phyloP scores from a whole-genome alignment of 2,797 vertebrate genomes.

The Danio kyathit region DNA sequence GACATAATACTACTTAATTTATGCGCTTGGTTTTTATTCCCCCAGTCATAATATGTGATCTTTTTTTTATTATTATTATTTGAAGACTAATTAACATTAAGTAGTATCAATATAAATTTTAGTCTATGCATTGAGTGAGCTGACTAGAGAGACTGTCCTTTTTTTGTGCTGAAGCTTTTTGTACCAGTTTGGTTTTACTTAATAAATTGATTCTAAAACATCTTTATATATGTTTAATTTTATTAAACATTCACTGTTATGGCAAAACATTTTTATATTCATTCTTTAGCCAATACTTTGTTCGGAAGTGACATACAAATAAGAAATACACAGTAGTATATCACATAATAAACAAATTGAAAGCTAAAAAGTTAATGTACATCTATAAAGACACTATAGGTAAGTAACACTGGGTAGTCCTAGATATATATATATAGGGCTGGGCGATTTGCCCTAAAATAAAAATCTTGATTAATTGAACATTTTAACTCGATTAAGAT shows the following conservation, averaged over 20 bases:
- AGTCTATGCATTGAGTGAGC: constrained; percentile 62
- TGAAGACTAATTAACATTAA: constrained; percentile 43
- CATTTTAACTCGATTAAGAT: too few species aligned
- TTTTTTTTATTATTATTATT: not conserved
- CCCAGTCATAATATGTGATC: not conserved
- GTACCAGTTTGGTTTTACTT: constrained; percentile 60
- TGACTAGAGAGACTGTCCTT: constrained; percentile 56
- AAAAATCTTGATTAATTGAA: too few species aligned
- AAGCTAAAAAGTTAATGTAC: not conserved
- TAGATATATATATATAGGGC: not conserved
- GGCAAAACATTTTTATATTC: constrained; percentile 1
- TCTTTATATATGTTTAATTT: not conserved
- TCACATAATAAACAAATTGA: not conserved
- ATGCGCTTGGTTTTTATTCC: not conserved
- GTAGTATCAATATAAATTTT: constrained; percentile 55
- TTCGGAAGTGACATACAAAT: not conserved
- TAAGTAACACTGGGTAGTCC: constrained; percentile 16
- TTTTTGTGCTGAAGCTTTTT: constrained; percentile 61
- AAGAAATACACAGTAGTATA: constrained; percentile 3
- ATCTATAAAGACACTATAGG: constrained; percentile 29
- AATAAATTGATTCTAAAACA: constrained; percentile 59
- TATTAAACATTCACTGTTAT: constrained; percentile 12
- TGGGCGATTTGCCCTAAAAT: too few species aligned
- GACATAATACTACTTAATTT: constrained; percentile 33
- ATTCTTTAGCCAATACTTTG: not conserved